Conservation (phyloP, 1,140 invertebrate species). For the Nomia melanderi region DNA sequence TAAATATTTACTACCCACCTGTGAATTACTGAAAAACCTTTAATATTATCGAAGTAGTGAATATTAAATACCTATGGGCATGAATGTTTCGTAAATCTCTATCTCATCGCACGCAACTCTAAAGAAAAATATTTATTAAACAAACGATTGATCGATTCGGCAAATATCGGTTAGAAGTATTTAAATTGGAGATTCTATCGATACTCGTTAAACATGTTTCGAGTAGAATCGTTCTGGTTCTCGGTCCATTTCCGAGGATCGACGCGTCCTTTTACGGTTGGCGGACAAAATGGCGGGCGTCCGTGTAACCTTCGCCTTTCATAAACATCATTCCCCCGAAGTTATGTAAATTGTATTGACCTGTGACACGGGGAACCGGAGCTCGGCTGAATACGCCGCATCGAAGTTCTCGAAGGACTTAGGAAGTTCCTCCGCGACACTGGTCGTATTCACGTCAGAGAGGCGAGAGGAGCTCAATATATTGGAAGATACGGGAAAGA, state of each 20-base stretch:
- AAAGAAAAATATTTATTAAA: no score
- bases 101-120: no score
- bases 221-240: neutral
- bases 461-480: neutral
- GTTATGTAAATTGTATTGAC: slow-evolving; percentile 13
- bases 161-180: no score
- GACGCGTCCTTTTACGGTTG: neutral
- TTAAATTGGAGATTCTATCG: no score
- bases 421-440: neutral
- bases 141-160: no score
- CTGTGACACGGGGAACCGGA: neutral
- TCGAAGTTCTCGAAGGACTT: slow-evolving; percentile 1
- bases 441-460: neutral
- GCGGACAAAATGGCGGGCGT: neutral
- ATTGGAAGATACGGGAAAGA: neutral
- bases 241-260: neutral
- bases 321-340: slow-evolving; percentile 2
- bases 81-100: no score
- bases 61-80: no score
- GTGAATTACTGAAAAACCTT: no score
- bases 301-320: slow-evolving; percentile 3
- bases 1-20: no score
- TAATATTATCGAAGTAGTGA: no score
- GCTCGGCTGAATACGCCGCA: neutral
- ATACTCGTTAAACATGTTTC: no score